Conservation (phyloP, 2,113 vertebrate species). For the Oreotrochilus melanogaster region DNA sequence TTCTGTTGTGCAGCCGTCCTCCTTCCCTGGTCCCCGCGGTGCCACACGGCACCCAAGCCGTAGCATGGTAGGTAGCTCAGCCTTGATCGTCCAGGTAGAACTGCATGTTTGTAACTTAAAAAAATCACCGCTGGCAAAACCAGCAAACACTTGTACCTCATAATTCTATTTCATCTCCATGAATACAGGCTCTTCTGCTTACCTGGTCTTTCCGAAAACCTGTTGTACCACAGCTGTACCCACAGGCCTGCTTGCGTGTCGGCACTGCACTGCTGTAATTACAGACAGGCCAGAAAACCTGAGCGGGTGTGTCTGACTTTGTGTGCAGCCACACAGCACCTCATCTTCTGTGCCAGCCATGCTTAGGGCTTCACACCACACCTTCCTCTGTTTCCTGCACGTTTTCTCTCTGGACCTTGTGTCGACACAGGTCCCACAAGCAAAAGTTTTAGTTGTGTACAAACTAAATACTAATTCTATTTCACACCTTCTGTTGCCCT, state of each 20-base stretch:
- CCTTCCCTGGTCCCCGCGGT: background rate
- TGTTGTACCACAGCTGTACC: background rate
- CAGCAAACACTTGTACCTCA: background rate
- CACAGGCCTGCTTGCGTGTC: rapidly evolving
- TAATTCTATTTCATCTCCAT: background rate
- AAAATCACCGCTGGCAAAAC: background rate
- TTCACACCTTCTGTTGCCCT: background rate
- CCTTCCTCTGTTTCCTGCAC: background rate
- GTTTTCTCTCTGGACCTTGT: background rate
- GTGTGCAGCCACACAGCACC: background rate
- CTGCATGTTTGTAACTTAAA: background rate
- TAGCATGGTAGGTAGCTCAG: too few relatives aligned
- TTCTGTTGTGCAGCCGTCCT: rapidly evolving
- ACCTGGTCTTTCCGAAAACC: background rate
- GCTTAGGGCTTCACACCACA: background rate
- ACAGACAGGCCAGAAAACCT: background rate
- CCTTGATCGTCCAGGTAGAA: background rate
- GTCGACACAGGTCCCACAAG: too few relatives aligned
- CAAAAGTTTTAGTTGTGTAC: rapidly evolving
- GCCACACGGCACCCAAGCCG: rapidly evolving
- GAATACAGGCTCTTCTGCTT: background rate
- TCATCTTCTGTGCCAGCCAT: rapidly evolving
- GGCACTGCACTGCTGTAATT: background rate
- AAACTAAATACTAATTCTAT: background rate
- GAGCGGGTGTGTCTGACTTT: background rate